A percentile compares a stretch with the other conserved stretches of the same genome.
Conservation (phyloP, 2,888 invertebrate genomes). For the Saturnia japonica region DNA sequence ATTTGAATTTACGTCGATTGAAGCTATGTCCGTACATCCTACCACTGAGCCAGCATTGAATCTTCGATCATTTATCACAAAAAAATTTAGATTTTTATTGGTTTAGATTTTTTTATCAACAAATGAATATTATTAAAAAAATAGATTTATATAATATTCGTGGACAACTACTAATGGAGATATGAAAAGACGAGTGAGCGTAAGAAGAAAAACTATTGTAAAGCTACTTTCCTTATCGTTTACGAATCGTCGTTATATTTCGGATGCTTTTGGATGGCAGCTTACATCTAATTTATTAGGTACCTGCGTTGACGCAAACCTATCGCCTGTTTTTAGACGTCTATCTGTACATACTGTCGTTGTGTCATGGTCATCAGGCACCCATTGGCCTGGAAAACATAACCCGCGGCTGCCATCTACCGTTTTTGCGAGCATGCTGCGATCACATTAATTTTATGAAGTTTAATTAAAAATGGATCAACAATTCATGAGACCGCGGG, state of each 20-base stretch:
- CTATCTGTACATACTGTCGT: background rate
- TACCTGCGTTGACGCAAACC: background rate
- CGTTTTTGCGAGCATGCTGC: conserved; percentile 36
- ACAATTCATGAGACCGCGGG: conserved; percentile 62
- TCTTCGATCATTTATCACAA: no score
- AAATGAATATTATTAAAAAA: no score
- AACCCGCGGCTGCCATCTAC: conserved; percentile 9
- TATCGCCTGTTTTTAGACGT: background rate
- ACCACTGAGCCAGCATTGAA: no score
- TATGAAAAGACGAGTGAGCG: background rate
- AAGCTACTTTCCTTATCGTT: background rate
- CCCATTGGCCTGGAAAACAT: conserved; percentile 5
- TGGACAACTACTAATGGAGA: no score
- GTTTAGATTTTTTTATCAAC: no score
- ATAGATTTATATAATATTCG: no score
- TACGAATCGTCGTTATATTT: background rate
- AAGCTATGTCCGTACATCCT: no score
- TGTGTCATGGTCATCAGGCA: background rate
- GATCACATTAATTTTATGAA: conserved; percentile 48
- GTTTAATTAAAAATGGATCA: conserved; percentile 62
- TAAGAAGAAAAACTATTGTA: background rate
- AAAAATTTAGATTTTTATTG: no score
- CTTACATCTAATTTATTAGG: background rate
- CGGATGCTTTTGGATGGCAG: background rate
- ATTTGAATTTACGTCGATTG: no score